Percentiles rank a stretch among this genome's conserved stretches.
These are phyloP conservation scores for Plestiodon gilberti DNA, from an alignment of 2,113 vertebrate species.

Conservation along the genomic window DNA sequence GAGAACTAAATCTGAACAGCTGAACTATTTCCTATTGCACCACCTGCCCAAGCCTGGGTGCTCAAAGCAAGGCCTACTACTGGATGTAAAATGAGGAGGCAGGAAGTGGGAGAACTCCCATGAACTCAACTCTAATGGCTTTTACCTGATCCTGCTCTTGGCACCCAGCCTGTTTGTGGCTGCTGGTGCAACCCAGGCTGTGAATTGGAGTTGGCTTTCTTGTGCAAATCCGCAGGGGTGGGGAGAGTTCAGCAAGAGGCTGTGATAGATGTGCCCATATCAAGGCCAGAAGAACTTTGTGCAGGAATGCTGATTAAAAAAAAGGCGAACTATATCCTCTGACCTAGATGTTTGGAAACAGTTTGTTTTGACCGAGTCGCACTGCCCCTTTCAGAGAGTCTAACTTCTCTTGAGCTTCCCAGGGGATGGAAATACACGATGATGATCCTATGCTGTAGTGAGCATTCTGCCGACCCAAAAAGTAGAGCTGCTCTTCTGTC, in stretches of 20 bases:
- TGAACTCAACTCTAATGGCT: slow-evolving; percentile 1
- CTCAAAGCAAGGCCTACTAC: neutral
- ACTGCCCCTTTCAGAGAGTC: neutral
- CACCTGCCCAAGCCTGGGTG: neutral
- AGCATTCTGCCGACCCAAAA: neutral
- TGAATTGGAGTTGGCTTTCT: slow-evolving; percentile 13
- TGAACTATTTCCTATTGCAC: neutral
- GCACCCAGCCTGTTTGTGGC: neutral
- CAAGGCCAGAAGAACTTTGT: neutral
- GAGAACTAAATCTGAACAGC: neutral
- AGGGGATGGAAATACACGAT: neutral
- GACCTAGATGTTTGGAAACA: neutral
- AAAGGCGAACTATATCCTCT: neutral
- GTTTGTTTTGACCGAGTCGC: neutral
- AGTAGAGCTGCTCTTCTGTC: neutral
- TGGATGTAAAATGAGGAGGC: neutral
- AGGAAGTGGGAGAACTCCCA: neutral
- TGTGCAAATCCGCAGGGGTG: neutral
- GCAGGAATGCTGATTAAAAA: neutral
- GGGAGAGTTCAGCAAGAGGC: neutral
- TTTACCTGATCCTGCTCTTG: neutral
- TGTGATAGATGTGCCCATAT: neutral
- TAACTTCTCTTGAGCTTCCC: neutral
- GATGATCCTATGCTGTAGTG: neutral
- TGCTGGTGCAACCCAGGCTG: neutral